Evolutionary conservation across 2,888 invertebrate species (phyloP).

Genomic region (Pammene aurita): DNA sequence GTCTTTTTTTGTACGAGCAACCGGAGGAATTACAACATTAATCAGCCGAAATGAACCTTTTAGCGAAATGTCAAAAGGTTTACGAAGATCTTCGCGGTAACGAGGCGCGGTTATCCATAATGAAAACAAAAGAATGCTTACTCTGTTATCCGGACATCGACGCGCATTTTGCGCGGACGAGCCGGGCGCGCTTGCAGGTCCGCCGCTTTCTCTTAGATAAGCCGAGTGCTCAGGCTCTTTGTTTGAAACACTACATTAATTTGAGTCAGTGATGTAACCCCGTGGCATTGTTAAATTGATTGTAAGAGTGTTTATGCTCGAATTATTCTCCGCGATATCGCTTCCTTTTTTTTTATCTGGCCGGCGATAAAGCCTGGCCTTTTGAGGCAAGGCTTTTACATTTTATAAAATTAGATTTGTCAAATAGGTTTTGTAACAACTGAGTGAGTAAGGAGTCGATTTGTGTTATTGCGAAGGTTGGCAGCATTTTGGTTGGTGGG

Average conservation of each 20-base stretch:
- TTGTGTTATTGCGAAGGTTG: constrained; percentile 47
- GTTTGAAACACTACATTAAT: constrained; percentile 74
- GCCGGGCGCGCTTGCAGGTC: constrained; percentile 36
- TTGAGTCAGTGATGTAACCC: constrained; percentile 68
- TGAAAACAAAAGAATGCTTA: constrained; percentile 74
- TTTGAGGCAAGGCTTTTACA: constrained; percentile 11
- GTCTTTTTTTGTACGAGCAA: constrained; percentile 70
- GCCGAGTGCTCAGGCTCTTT: constrained; percentile 63
- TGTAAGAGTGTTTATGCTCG: constrained; percentile 62
- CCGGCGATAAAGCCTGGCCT: constrained; percentile 13
- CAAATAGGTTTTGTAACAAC: constrained; percentile 46
- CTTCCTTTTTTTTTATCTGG: constrained; percentile 26
- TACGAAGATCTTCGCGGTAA: constrained; percentile 67
- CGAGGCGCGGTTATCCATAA: constrained; percentile 65
- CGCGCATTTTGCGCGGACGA: constrained; percentile 56
- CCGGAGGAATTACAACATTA: constrained; percentile 76
- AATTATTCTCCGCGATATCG: constrained; percentile 50
- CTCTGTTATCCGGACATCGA: constrained; percentile 58
- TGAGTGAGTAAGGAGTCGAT: constrained; percentile 51
- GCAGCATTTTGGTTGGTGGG: constrained; percentile 44
- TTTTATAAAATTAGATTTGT: constrained; percentile 15
- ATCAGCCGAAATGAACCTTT: constrained; percentile 79
- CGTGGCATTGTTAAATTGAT: constrained; percentile 71
- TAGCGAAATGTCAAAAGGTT: constrained; percentile 79
- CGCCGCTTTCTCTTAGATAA: constrained; percentile 75